phyloP scores from a whole-genome alignment of 1,140 invertebrate species.

The Archegozetes longisetosus region DNA sequence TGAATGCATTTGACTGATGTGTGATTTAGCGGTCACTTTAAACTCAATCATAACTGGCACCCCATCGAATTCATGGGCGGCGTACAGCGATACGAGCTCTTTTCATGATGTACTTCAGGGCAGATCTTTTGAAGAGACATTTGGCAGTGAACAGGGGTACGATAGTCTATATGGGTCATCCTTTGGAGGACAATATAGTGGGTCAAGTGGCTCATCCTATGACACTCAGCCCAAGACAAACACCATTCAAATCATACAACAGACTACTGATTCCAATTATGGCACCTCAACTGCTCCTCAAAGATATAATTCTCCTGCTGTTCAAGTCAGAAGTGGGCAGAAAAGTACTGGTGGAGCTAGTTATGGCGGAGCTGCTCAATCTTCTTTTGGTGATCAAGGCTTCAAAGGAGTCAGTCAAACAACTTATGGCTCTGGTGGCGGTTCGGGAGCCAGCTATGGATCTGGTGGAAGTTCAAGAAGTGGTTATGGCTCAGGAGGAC shows the following conservation, averaged over 20 bases:
- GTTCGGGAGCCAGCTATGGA: background rate
- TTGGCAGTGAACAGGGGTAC: background rate
- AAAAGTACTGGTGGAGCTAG: background rate
- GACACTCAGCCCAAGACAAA: background rate
- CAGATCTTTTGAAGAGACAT: background rate
- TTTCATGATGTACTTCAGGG: background rate
- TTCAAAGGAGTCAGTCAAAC: background rate
- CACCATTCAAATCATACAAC: background rate
- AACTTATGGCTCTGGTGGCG: background rate
- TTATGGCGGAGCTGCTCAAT: no score
- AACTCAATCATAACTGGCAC: no score
- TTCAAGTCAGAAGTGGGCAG: background rate
- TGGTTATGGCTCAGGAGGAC: background rate
- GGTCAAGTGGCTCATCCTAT: background rate
- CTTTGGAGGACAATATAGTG: background rate
- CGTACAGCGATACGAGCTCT: background rate
- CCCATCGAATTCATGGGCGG: background rate
- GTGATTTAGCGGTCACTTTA: no score
- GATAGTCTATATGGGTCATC: background rate
- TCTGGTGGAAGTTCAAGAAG: background rate
- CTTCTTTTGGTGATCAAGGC: background rate
- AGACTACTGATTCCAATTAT: background rate
- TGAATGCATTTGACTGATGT: no score
- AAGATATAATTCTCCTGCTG: background rate
- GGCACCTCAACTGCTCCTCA: background rate